phyloP scores from a whole-genome alignment of 64 coral and sea anemone species.

The Actinia tenebrosa region DNA sequence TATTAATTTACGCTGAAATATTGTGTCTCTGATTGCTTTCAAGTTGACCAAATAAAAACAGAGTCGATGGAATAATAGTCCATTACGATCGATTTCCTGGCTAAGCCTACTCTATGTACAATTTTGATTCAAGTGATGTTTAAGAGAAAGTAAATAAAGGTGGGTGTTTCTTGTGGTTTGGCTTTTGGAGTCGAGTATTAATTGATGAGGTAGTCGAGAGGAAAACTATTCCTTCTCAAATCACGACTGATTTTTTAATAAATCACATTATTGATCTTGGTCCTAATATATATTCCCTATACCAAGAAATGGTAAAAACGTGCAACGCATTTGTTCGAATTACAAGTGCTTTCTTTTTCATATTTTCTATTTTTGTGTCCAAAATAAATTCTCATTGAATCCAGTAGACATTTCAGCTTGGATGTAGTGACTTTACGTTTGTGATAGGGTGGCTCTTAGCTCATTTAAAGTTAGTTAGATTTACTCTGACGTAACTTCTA shows the following conservation, averaged over 20 bases:
- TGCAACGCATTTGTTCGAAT: no score
- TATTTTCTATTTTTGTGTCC: background rate
- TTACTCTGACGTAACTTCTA: background rate
- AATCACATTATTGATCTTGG: no score
- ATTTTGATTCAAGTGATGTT: background rate
- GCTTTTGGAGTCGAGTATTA: background rate
- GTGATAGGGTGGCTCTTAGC: background rate
- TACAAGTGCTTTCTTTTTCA: no score
- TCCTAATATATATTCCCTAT: no score
- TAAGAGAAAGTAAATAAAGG: background rate
- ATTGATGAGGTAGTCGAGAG: background rate
- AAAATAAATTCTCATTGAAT: background rate
- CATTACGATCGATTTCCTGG: constrained; percentile 14
- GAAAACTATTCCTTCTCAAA: background rate
- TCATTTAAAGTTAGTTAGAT: background rate
- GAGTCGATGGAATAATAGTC: background rate
- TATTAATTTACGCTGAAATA: background rate
- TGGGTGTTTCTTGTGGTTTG: background rate
- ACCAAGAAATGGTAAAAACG: no score
- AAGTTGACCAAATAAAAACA: constrained; percentile 3
- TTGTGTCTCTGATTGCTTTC: background rate
- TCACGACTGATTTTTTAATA: background rate
- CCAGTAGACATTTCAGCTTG: background rate
- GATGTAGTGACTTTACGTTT: no score
- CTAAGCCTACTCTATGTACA: background rate